Percentiles rank a stretch among this genome's conserved stretches.
Conservation (phyloP, 2,113 vertebrate genomes). For the Barnardius zonarius region DNA sequence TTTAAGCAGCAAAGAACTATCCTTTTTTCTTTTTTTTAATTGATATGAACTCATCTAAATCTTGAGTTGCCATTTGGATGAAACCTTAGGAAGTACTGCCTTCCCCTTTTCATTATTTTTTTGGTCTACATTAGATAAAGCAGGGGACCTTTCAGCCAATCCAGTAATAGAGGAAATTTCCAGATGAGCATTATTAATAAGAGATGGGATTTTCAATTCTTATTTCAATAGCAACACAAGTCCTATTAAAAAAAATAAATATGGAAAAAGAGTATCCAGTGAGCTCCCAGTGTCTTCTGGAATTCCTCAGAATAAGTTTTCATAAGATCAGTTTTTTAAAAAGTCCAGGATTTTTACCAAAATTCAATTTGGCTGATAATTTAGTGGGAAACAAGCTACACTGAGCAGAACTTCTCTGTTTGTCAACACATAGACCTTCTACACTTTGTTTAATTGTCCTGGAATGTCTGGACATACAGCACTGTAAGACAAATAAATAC, state of each 20-base stretch:
- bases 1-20: background rate
- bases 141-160: background rate
- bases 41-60: background rate
- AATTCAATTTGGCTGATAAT: background rate
- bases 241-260: background rate
- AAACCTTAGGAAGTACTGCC: background rate
- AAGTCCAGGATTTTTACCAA: background rate
- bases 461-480: background rate
- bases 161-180: background rate
- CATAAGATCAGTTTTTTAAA: background rate
- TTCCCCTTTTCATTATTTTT: background rate
- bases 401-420: background rate
- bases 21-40: background rate
- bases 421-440: background rate
- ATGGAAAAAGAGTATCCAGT: background rate
- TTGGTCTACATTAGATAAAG: background rate
- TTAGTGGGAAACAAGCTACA: background rate
- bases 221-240: background rate
- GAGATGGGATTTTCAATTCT: background rate
- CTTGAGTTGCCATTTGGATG: background rate
- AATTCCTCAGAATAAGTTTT: background rate
- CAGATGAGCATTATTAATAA: background rate
- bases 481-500: slow-evolving; percentile 22
- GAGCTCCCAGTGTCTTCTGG: background rate
- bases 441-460: background rate